Percentiles rank a stretch among this genome's conserved stretches.
Conservation (phyloP, 2,888 invertebrate species). For the Amiota communis region DNA sequence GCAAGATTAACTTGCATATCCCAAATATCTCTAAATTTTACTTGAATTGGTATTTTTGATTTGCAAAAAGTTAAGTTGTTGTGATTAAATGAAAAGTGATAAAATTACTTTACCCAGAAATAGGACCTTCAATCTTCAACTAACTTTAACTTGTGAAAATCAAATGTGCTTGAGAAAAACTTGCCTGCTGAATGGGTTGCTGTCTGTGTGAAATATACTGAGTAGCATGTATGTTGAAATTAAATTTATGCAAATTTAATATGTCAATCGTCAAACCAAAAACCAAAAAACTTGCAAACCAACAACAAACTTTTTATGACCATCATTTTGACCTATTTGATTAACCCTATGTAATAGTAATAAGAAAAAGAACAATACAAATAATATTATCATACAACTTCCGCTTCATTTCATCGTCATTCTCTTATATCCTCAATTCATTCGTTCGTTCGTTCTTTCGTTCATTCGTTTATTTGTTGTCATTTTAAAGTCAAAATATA, state of each 20-base stretch:
- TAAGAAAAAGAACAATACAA: neutral
- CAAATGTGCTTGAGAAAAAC: no score
- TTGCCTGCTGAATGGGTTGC: no score
- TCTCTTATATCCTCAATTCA: no score
- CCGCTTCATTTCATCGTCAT: neutral
- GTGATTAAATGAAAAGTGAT: no score
- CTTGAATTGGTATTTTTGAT: no score
- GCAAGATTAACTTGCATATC: no score
- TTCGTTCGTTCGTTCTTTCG: no score
- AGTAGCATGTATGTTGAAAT: neutral
- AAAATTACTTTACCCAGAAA: no score
- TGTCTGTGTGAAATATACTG: neutral
- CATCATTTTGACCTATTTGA: constrained; percentile 16
- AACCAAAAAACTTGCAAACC: neutral
- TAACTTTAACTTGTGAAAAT: no score
- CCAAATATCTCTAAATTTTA: no score
- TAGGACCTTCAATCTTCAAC: no score
- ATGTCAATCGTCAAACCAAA: neutral
- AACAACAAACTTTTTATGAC: constrained; percentile 12
- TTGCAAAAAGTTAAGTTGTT: no score
- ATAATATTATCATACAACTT: neutral
- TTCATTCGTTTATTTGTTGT: neutral
- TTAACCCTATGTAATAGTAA: neutral
- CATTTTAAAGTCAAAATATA: neutral
- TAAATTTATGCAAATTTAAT: constrained; percentile 14